Base-by-base conservation (phyloP, 2,888 invertebrate genomes). In the Nysson spinosus region DNA sequence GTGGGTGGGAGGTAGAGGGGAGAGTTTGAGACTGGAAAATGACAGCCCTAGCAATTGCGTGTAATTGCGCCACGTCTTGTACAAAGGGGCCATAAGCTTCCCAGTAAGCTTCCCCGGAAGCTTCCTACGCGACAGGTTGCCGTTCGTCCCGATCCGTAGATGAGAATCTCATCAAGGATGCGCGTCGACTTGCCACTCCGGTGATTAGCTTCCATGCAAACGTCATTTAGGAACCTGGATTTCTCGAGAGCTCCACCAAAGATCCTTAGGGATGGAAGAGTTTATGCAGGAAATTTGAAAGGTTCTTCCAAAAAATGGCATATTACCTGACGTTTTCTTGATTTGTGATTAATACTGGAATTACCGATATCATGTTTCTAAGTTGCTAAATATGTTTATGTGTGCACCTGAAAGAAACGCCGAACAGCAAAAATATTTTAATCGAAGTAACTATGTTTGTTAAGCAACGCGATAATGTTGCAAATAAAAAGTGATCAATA, bases 61-160 rank as follows among this genome's bases (percentile, higher is more conserved):
- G 64, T 73, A 69, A 74, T 74, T 74, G 71, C 69, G 40, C 46
- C 65, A 54, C 69, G 71, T 72, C 68, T 71, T 71, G 43, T 49
- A 74, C 69, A 74, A 75, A 75, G 71, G 69, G 60, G 68, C 22
- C 63, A 52, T 56, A 70, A 68, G 60, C 69, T 56, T 65, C 49
- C n/a, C n/a, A n/a, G n/a, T n/a, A n/a, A n/a, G n/a, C n/a, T n/a
- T n/a, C 58, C 43, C 52, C 64, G 68, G 69, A 69, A 64, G 51
- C 60, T 60, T 51, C 50, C 63, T 32, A 43, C 55, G 63, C 68
- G 69, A 69, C 69, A 69, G 68, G 57, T 62, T 68, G 68, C 63
- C 69, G 68, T 58, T 58, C 69, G 49, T 68, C 16, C 65, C 24
- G 40, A 60, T 63, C 54, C 54, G 42, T 43, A 58, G 54, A 60